These are phyloP conservation scores for Melipona bicolor DNA, from an alignment of 2,888 invertebrate species.

Conservation along the genomic window DNA sequence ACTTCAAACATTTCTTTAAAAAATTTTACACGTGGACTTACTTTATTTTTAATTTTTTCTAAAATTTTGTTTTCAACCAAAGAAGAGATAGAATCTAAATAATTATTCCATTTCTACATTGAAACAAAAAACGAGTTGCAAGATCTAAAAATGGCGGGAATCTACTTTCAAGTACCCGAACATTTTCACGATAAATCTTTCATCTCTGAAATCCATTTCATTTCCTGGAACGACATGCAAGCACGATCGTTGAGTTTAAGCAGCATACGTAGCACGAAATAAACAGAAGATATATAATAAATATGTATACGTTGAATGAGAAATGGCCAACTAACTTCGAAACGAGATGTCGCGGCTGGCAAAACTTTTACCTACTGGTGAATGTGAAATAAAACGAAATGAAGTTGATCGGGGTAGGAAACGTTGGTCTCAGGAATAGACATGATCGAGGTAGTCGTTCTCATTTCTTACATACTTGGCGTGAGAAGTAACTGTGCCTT, in stretches of 20 bases:
- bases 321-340: background rate
- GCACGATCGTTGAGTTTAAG: background rate
- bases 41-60: too few relatives aligned
- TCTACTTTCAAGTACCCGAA: background rate
- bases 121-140: background rate
- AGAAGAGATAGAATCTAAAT: background rate
- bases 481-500: slow-evolving; percentile 50
- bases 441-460: slow-evolving; percentile 53
- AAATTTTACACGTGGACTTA: background rate
- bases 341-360: background rate
- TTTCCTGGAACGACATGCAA: background rate
- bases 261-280: too few relatives aligned
- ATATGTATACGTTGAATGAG: background rate
- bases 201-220: background rate
- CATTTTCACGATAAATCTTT: background rate
- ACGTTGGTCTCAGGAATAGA: slow-evolving; percentile 55
- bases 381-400: slow-evolving; percentile 36
- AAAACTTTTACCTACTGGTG: slow-evolving; percentile 4
- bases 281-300: background rate
- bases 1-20: background rate
- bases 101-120: background rate
- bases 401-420: slow-evolving; percentile 38
- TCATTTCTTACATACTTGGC: slow-evolving; percentile 64
- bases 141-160: background rate
- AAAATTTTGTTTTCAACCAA: background rate